phyloP scores from a whole-genome alignment of 2,113 vertebrate species.

The Ploceus nigricollis region DNA sequence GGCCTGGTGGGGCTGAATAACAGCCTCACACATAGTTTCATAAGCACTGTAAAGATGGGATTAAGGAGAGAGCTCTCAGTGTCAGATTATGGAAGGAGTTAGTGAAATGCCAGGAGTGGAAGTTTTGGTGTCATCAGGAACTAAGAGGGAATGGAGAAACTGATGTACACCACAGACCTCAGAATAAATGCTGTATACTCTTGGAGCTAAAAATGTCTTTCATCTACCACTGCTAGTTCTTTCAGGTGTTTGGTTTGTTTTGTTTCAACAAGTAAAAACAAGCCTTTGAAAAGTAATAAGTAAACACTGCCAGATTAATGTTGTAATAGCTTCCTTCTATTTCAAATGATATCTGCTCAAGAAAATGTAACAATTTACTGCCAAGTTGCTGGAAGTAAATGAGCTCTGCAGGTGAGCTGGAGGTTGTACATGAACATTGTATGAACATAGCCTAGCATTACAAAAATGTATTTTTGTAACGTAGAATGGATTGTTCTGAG shows the following conservation, averaged over 20 bases:
- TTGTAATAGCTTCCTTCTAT: neutral
- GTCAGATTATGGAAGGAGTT: neutral
- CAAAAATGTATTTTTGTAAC: neutral
- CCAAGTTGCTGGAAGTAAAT: neutral
- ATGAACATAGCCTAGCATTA: neutral
- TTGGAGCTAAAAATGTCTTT: neutral
- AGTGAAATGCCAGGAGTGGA: neutral
- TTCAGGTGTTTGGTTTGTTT: neutral
- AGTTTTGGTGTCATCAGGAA: neutral
- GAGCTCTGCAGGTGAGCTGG: accelerated
- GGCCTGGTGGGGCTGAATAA: neutral
- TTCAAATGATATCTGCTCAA: neutral
- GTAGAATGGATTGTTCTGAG: neutral
- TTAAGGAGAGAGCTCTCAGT: neutral
- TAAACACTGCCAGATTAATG: neutral
- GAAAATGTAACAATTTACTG: neutral
- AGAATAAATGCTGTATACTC: neutral
- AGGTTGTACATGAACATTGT: neutral
- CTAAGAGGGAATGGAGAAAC: neutral
- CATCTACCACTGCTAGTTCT: neutral
- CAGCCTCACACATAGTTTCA: neutral
- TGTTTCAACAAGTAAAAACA: neutral
- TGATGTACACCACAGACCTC: neutral
- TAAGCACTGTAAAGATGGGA: neutral
- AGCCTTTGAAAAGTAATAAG: neutral